A percentile compares a stretch with the other conserved stretches of the same genome.
These are phyloP conservation scores for Elaeidobius kamerunicus DNA, from an alignment of 2,888 invertebrate species.

Conservation along the genomic window DNA sequence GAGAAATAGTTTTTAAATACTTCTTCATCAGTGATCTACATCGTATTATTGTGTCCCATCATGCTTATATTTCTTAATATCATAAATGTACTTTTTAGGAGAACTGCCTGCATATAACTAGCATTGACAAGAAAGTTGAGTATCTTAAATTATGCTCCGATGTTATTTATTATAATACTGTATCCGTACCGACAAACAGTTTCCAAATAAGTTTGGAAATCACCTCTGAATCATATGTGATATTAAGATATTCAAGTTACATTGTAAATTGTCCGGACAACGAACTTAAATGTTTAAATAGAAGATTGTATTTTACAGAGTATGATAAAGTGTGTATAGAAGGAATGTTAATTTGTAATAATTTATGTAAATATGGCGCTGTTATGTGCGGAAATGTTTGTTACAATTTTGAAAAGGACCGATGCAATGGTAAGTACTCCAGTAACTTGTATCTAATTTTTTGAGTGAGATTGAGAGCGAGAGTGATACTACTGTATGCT, in stretches of 20 bases:
- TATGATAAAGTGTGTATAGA: constrained; percentile 1
- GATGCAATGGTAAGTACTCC: constrained; percentile 18
- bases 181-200: constrained; percentile 10
- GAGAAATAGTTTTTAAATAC: too few species aligned
- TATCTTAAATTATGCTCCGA: constrained; percentile 14
- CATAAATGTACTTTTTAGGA: too few species aligned
- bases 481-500: too few species aligned
- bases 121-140: background rate
- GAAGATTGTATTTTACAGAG: background rate
- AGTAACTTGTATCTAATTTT: background rate
- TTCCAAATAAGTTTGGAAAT: constrained; percentile 10
- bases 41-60: too few species aligned
- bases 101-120: constrained; percentile 13
- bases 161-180: background rate
- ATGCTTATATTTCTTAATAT: too few species aligned
- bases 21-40: too few species aligned
- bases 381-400: constrained; percentile 16
- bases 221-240: background rate
- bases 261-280: constrained; percentile 14
- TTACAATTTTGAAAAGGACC: constrained; percentile 18
- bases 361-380: background rate
- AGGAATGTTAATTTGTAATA: constrained; percentile 12
- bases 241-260: constrained; percentile 15
- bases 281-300: constrained; percentile 6
- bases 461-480: too few species aligned